Evolutionary conservation across 92 coral and sea anemone species (phyloP), one percentile per base, ranked within the genome.

Genomic region (Epizoanthus stellaris): DNA sequence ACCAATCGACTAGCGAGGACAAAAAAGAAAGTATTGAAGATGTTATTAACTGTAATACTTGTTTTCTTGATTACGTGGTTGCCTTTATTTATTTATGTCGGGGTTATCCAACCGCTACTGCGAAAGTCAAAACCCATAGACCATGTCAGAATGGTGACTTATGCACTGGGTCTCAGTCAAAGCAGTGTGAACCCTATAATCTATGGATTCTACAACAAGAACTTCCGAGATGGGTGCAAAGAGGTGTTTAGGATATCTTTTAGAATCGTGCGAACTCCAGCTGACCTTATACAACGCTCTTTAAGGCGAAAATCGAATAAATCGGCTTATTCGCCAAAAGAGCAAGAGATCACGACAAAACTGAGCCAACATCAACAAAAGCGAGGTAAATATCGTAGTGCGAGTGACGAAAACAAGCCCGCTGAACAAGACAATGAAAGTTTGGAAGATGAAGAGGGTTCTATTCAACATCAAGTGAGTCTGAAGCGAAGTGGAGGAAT

Each of bases 11-110:
- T 90, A 81, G 85, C 89, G 38, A 90, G 86, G 75, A 92, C 90
- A 47, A 83, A 95, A 20, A 94, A 92, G 80, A 94, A 94, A 82
- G 98, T 94, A 12, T 63, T 94, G 54, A 94, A 94, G 70, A 94
- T 94, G 98, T 92, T 94, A 52, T 67, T 94, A 1, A 94, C 98
- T 3, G 98, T 94, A 20, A 92, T 94, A 25, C 61, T 92, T n/a
- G 90, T 94, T 14, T 94, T 94, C 63, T 76, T 92, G 43, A 59
- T 88, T 13, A 94, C 98, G 17, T 94, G 98, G 98, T 60, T 94
- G 17, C 98, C 98, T 1, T 69, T 92, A 70, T 74, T 94, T 45
- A 68, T 94, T 16, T 94, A 94, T 70, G 86, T 94, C 34, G 93
- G 95, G 16, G 88, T 89, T 65, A 80, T 94, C 20, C 95, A 94